Evolutionary conservation across 2,797 vertebrate genomes (phyloP).

Genomic region (Phalloptychus januarius): DNA sequence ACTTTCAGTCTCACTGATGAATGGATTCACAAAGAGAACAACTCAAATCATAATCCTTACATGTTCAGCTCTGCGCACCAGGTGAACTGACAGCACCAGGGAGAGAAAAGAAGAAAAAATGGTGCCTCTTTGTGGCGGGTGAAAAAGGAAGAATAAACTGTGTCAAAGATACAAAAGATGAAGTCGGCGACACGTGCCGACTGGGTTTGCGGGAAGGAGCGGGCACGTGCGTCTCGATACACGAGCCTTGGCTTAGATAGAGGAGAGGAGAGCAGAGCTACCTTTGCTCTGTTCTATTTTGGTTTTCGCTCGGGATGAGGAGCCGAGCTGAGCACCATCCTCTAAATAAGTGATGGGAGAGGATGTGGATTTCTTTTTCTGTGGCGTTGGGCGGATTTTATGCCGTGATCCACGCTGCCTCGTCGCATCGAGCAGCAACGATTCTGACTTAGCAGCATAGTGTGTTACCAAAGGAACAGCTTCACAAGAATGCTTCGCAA

Average conservation of each 20-base stretch:
- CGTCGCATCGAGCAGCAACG: neutral
- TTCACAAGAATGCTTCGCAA: neutral
- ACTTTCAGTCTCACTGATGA: neutral
- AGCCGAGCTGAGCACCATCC: neutral
- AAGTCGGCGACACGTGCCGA: constrained; percentile 39
- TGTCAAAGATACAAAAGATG: constrained; percentile 21
- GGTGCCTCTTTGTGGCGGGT: constrained; percentile 11
- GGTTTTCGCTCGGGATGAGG: constrained; percentile 1
- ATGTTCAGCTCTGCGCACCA: neutral
- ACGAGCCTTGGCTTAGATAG: neutral
- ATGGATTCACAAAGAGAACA: neutral
- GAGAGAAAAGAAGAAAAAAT: no score
- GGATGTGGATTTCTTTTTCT: neutral
- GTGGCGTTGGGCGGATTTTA: neutral
- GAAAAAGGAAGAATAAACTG: constrained; percentile 30
- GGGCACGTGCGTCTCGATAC: constrained; percentile 29
- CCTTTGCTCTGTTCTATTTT: constrained; percentile 4
- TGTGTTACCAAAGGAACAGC: neutral
- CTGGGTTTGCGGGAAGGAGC: constrained; percentile 5
- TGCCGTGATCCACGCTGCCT: neutral
- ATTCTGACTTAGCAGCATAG: neutral
- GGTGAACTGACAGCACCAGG: neutral
- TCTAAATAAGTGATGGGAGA: constrained; percentile 5
- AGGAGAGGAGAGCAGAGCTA: neutral
- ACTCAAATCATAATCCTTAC: constrained; percentile 22